Evolutionary conservation across 1,140 invertebrate genomes (phyloP).

Genomic region (Saccostrea echinata): DNA sequence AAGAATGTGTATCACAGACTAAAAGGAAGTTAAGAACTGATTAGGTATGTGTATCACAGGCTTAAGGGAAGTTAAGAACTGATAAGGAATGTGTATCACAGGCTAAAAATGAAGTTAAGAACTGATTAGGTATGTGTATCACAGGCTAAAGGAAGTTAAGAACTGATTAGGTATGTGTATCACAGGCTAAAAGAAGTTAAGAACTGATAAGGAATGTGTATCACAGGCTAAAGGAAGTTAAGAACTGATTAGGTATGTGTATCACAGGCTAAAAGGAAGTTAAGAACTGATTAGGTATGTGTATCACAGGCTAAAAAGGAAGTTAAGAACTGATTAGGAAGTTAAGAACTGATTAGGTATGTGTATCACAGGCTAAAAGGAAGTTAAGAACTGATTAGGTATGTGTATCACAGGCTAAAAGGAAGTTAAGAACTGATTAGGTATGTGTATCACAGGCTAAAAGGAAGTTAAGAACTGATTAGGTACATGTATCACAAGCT

Average conservation of each 20-base stretch:
- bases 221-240: not conserved
- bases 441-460: slow-evolving; percentile 6
- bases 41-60: not conserved
- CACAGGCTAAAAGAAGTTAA: not conserved
- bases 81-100: not conserved
- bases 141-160: not conserved
- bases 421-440: too few relatives aligned
- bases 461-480: not conserved
- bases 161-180: not conserved
- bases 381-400: too few relatives aligned
- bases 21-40: not conserved
- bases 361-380: slow-evolving; percentile 8
- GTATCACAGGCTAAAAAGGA: slow-evolving; percentile 11
- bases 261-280: not conserved
- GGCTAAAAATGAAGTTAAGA: not conserved
- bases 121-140: not conserved
- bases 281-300: too few relatives aligned
- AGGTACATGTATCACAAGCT: not conserved
- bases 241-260: too few relatives aligned
- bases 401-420: slow-evolving; percentile 26
- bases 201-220: not conserved
- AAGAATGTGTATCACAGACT: not conserved
- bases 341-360: too few relatives aligned
- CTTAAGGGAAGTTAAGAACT: not conserved
- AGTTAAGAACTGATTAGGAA: too few relatives aligned